phyloP scores from a whole-genome alignment of 2,113 vertebrate genomes.

The Cynocephalus volans region DNA sequence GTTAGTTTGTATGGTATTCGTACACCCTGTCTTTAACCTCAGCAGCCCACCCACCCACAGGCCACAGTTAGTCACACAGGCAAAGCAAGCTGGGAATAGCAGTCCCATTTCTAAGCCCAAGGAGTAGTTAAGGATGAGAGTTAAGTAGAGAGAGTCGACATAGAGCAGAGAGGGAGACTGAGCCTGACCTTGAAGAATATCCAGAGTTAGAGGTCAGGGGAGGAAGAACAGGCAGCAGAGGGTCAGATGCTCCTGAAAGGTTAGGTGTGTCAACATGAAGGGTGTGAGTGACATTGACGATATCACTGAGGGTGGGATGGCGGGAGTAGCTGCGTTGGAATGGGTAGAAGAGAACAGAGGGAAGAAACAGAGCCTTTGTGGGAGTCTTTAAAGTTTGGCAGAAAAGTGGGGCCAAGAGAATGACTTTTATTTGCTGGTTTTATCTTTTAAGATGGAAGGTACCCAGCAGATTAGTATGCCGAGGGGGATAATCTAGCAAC shows the following conservation, averaged over 20 bases:
- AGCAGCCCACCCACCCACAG: not conserved
- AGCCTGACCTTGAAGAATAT: conserved; percentile 31
- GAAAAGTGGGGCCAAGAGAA: not conserved
- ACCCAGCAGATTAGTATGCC: not conserved
- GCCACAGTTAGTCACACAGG: not conserved
- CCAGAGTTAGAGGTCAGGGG: not conserved
- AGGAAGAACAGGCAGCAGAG: not conserved
- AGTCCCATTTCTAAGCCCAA: conserved; percentile 39
- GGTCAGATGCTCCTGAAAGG: conserved; percentile 39
- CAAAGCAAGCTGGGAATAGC: not conserved
- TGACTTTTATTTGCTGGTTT: not conserved
- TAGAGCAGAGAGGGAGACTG: not conserved
- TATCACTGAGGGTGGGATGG: not conserved
- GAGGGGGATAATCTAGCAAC: not conserved
- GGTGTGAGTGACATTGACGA: not conserved
- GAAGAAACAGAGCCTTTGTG: not conserved
- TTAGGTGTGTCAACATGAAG: conserved; percentile 29
- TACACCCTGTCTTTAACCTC: not conserved
- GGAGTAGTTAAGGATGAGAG: not conserved
- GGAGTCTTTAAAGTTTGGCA: not conserved
- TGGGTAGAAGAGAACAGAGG: not conserved
- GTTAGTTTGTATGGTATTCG: not conserved
- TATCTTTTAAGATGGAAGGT: not conserved
- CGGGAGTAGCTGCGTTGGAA: not conserved
- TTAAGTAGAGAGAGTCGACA: not conserved